Conservation (phyloP, 1,140 invertebrate species). For the Heliconius hermathena region DNA sequence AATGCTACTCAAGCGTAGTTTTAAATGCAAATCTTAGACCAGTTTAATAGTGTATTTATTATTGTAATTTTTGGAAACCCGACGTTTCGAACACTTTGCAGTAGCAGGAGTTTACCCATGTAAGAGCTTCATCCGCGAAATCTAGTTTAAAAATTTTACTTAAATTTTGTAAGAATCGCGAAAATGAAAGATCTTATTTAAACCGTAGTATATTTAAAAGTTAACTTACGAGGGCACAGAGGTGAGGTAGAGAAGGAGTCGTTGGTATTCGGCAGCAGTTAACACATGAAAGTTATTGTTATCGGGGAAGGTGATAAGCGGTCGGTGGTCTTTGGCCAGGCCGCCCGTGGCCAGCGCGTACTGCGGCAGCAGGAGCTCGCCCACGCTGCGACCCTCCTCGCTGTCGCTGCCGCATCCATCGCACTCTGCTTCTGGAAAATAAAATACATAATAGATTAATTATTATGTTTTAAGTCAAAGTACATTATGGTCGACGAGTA, state of each 20-base stretch:
- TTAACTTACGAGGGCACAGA: conserved; percentile 94
- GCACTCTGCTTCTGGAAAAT: conserved; percentile 77
- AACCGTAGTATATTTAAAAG: background rate
- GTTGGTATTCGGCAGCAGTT: conserved; percentile 93
- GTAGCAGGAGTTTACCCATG: too few species aligned
- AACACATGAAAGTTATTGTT: conserved; percentile 92
- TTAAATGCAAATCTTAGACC: too few species aligned
- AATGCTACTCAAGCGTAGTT: too few species aligned
- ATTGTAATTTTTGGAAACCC: too few species aligned
- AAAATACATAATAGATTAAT: background rate
- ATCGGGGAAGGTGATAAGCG: conserved; percentile 97
- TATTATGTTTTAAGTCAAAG: too few species aligned
- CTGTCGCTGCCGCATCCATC: conserved; percentile 71
- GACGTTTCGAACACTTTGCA: too few species aligned
- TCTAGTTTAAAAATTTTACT: background rate
- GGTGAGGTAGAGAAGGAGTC: conserved; percentile 95
- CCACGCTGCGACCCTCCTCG: conserved; percentile 83
- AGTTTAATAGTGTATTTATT: too few species aligned
- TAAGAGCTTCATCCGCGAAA: too few species aligned
- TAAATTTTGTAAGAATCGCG: conserved; percentile 16
- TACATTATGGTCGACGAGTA: too few species aligned
- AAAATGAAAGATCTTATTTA: background rate
- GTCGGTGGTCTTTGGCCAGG: conserved; percentile 93
- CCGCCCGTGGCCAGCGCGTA: conserved; percentile 95
- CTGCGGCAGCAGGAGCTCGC: conserved; percentile 91